phyloP scores from a whole-genome alignment of 2,888 invertebrate genomes.

The Drosophila crucigera region DNA sequence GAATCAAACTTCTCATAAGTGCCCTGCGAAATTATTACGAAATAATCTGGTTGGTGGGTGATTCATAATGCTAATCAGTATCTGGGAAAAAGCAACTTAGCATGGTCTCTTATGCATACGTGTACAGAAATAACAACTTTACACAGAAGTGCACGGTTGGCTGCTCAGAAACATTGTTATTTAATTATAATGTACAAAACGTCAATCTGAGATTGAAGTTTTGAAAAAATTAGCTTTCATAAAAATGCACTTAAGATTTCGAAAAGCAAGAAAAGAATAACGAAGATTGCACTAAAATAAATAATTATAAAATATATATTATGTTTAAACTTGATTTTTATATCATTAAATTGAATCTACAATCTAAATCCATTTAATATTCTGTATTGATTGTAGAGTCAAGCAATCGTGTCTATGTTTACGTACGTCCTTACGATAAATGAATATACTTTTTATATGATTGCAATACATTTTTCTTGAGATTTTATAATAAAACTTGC shows the following conservation, averaged over 20 bases:
- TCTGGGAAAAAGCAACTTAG: not conserved
- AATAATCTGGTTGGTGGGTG: not conserved
- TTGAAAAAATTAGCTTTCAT: not conserved
- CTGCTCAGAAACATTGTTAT: not conserved
- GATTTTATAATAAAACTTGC: not conserved
- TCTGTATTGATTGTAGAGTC: not conserved
- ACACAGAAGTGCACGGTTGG: not conserved
- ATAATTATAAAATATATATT: not conserved
- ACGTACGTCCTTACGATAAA: not conserved
- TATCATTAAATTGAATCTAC: not conserved
- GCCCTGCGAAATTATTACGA: not conserved
- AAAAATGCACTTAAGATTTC: not conserved
- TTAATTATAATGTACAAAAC: not conserved
- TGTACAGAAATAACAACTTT: not conserved
- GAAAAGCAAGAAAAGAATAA: not conserved
- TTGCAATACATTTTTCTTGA: not conserved
- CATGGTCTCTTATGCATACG: not conserved
- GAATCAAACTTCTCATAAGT: conserved; percentile 24
- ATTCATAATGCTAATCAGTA: conserved; percentile 4
- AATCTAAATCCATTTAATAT: not conserved
- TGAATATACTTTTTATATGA: not conserved
- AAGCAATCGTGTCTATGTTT: not conserved
- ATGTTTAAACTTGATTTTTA: not conserved
- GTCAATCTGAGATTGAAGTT: not conserved
- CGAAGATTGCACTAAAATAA: not conserved